Evolutionary conservation across 2,113 vertebrate species (phyloP).

Genomic region (Megaceryle torquata): DNA sequence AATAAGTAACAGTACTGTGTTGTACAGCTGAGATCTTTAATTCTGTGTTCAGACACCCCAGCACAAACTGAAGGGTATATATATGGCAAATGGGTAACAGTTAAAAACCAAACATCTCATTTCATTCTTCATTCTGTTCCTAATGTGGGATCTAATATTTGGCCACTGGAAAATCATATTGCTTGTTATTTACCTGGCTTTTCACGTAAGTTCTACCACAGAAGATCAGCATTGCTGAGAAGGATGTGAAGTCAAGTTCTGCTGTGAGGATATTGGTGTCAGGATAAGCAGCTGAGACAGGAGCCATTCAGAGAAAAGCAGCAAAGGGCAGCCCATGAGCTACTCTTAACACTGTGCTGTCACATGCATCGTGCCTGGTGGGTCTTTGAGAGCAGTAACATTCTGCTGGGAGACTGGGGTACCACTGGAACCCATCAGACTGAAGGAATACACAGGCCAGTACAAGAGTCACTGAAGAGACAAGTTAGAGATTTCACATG

Average conservation of each 20-base stretch:
- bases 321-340: neutral
- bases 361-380: neutral
- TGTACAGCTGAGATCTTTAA: neutral
- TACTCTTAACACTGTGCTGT: neutral
- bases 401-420: neutral
- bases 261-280: neutral
- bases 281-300: neutral
- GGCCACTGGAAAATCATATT: neutral
- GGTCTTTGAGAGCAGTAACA: neutral
- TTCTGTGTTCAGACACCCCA: neutral
- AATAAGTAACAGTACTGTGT: neutral
- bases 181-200: slow-evolving; percentile 34
- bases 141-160: neutral
- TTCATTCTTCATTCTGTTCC: neutral
- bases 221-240: neutral
- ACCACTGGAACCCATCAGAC: neutral
- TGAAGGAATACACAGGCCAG: neutral
- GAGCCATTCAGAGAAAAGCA: neutral
- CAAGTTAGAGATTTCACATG: neutral
- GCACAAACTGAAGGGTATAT: neutral
- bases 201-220: neutral
- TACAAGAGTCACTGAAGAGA: neutral
- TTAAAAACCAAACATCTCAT: neutral
- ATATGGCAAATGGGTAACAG: neutral
- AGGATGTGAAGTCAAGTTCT: neutral